phyloP scores from a whole-genome alignment of 2,888 invertebrate species.

The Congeria kusceri region DNA sequence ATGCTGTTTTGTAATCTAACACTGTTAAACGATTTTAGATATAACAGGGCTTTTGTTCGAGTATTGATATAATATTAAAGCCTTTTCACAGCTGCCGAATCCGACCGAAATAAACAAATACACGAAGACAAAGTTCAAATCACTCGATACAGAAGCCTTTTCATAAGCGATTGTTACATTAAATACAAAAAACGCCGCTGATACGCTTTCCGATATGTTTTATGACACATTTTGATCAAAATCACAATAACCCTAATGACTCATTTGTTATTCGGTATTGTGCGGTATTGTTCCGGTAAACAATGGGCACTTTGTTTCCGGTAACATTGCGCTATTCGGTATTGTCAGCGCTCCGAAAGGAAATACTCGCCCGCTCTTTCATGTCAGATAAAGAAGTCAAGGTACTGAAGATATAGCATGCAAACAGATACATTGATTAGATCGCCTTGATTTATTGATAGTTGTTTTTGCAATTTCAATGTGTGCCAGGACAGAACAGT shows the following conservation, averaged over 20 bases:
- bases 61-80: slow-evolving; percentile 37
- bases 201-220: slow-evolving; percentile 18
- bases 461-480: too few relatives aligned
- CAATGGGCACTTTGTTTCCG: neutral
- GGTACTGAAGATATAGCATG: neutral
- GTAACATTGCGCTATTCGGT: too few relatives aligned
- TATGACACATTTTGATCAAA: slow-evolving; percentile 43
- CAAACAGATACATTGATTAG: slow-evolving; percentile 1
- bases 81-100: slow-evolving; percentile 46
- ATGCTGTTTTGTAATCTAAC: slow-evolving; percentile 55
- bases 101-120: slow-evolving; percentile 32
- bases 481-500: too few relatives aligned
- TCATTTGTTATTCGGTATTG: slow-evolving; percentile 5
- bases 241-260: slow-evolving; percentile 1
- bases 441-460: slow-evolving; percentile 3
- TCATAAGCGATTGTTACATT: slow-evolving; percentile 32
- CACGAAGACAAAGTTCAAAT: slow-evolving; percentile 5
- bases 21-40: slow-evolving; percentile 52
- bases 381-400: slow-evolving; percentile 2
- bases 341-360: slow-evolving; percentile 9
- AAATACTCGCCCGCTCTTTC: neutral
- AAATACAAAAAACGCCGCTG: slow-evolving; percentile 23
- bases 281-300: slow-evolving; percentile 1
- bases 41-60: slow-evolving; percentile 31
- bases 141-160: slow-evolving; percentile 8